Evolutionary conservation across 35 echinoderm and acorn worm species (phyloP).

Genomic region (Stichopus chloronotus): DNA sequence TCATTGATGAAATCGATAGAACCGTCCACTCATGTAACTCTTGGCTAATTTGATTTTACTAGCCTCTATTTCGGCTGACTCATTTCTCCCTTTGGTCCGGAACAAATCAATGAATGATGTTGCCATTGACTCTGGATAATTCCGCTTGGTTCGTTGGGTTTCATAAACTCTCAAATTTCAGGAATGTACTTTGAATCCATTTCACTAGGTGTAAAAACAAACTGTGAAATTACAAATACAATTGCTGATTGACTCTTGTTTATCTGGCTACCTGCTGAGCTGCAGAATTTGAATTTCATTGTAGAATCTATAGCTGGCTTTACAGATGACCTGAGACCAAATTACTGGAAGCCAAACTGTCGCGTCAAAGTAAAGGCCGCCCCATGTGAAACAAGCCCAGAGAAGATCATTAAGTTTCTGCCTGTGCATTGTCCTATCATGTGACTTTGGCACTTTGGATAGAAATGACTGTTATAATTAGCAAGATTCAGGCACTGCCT

Average conservation of each 20-base stretch:
- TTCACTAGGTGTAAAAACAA: conserved; percentile 28
- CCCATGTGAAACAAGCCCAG: too few species aligned
- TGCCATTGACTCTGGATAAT: conserved; percentile 37
- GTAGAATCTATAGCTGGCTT: background rate
- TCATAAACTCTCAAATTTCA: background rate
- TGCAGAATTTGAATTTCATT: background rate
- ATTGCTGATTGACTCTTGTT: conserved; percentile 2
- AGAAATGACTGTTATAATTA: too few species aligned
- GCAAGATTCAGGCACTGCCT: too few species aligned
- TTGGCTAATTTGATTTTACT: conserved; percentile 37
- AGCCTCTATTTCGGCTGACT: background rate
- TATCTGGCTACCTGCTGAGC: conserved; percentile 8
- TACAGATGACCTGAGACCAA: background rate
- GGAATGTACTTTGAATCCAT: conserved; percentile 3
- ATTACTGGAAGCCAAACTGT: too few species aligned
- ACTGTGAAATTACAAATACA: conserved; percentile 11
- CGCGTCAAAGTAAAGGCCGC: too few species aligned
- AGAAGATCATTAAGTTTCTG: too few species aligned
- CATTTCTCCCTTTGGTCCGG: conserved; percentile 23
- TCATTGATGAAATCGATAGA: conserved; percentile 38
- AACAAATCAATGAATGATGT: conserved; percentile 10
- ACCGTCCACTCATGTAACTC: conserved; percentile 36
- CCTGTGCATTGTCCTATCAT: too few species aligned
- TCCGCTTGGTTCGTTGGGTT: background rate
- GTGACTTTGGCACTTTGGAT: too few species aligned